These are phyloP conservation scores for Brienomyrus longianalis DNA, from an alignment of 2,113 vertebrate species.

Conservation along the genomic window DNA sequence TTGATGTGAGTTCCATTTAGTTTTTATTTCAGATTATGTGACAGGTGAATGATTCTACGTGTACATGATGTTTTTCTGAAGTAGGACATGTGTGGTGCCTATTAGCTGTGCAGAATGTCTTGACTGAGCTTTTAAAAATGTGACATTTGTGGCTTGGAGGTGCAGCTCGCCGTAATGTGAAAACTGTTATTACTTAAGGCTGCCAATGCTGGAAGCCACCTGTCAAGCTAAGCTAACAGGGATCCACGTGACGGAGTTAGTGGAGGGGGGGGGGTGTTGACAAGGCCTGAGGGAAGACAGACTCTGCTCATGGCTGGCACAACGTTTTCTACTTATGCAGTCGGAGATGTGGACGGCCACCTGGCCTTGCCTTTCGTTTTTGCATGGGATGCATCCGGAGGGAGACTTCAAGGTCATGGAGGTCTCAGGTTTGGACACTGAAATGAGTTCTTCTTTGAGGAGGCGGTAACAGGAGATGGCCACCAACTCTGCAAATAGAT, in stretches of 20 bases:
- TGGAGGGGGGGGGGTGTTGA: neutral
- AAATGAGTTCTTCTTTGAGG: neutral
- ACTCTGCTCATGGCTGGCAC: neutral
- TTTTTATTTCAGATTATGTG: neutral
- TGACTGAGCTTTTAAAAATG: neutral
- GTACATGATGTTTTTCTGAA: neutral
- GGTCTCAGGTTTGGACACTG: neutral
- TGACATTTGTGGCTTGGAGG: neutral
- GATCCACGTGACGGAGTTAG: neutral
- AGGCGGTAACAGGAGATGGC: neutral
- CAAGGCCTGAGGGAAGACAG: neutral
- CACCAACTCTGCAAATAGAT: neutral
- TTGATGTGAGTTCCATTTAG: neutral
- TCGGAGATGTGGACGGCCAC: neutral
- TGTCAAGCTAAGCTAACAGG: neutral
- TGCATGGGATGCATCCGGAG: neutral
- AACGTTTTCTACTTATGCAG: neutral
- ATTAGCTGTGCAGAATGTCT: neutral
- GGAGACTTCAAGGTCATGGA: neutral
- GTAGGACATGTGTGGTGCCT: neutral
- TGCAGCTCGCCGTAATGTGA: neutral
- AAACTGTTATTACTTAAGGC: neutral
- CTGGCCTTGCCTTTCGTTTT: neutral
- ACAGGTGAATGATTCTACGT: neutral
- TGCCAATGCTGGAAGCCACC: neutral